These are phyloP conservation scores for Oryzias woworae DNA, from an alignment of 2,113 vertebrate species.

Conservation along the genomic window DNA sequence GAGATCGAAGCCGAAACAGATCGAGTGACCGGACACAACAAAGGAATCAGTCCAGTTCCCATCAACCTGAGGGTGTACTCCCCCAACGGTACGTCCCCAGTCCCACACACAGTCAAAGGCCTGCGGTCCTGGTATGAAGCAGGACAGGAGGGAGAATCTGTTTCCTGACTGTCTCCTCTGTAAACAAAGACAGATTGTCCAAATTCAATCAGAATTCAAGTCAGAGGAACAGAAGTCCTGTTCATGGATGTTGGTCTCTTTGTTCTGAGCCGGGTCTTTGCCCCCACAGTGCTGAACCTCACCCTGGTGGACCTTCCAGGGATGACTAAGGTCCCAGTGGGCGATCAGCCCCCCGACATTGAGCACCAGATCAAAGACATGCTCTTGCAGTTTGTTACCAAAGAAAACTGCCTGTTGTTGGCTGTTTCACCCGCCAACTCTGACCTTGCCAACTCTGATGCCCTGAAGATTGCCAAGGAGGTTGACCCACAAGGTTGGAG, in stretches of 20 bases:
- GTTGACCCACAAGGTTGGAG: conserved; percentile 91
- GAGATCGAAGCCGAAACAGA: conserved; percentile 96
- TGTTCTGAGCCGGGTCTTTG: background rate
- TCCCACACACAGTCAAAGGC: background rate
- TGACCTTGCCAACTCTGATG: conserved; percentile 95
- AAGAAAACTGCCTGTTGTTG: conserved; percentile 94
- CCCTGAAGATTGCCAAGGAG: conserved; percentile 94
- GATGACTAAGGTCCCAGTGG: conserved; percentile 95
- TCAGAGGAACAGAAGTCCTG: too few relatives aligned
- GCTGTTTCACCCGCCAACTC: conserved; percentile 96
- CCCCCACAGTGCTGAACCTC: conserved; percentile 86
- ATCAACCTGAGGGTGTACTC: conserved; percentile 95
- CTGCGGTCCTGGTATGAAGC: too few relatives aligned
- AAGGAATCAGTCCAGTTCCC: conserved; percentile 94
- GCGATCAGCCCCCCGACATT: conserved; percentile 92
- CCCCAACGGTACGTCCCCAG: conserved; percentile 82
- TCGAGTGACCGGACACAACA: conserved; percentile 91
- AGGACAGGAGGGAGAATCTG: too few relatives aligned
- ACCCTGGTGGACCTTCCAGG: conserved; percentile 94
- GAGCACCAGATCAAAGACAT: conserved; percentile 94
- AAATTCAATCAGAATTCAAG: too few relatives aligned
- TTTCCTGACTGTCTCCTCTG: too few relatives aligned
- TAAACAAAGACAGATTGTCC: too few relatives aligned
- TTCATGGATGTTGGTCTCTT: too few relatives aligned
- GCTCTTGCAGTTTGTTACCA: conserved; percentile 96